A percentile compares a stretch with the other conserved stretches of the same genome.
phyloP scores from a whole-genome alignment of 2,797 vertebrate species.

The Sorex maritimensis region DNA sequence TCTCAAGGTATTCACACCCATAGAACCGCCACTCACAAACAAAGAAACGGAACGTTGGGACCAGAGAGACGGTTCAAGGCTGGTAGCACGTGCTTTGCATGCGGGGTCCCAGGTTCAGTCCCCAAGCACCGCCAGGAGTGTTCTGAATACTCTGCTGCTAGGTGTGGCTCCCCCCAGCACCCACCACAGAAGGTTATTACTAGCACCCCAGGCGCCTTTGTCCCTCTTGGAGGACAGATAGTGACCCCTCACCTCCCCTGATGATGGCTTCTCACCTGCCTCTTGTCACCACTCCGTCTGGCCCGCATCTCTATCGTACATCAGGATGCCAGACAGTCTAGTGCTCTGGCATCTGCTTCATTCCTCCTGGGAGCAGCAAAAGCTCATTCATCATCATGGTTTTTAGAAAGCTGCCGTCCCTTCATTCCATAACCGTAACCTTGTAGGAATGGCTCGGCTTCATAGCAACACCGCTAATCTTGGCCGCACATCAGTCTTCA shows the following conservation, averaged over 20 bases:
- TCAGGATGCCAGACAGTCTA: not conserved
- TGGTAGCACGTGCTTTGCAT: no score
- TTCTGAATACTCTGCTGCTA: no score
- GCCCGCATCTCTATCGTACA: not conserved
- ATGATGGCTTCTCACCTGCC: not conserved
- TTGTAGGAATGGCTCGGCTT: no score
- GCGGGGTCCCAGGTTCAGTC: no score
- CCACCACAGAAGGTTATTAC: no score
- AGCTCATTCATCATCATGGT: not conserved
- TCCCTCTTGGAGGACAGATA: no score
- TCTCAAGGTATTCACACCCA: constrained; percentile 1
- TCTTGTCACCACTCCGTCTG: not conserved
- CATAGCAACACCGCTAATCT: no score
- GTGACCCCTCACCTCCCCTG: not conserved
- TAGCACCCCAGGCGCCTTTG: no score
- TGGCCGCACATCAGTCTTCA: no score
- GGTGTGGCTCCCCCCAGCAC: no score
- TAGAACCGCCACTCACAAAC: not conserved
- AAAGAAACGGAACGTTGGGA: not conserved
- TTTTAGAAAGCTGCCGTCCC: not conserved
- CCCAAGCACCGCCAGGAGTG: no score
- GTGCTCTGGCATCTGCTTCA: not conserved
- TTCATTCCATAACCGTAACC: not conserved
- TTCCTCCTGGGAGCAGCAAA: not conserved
- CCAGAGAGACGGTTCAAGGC: no score